Conservation (phyloP, 2,113 vertebrate species). For the Vidua chalybeata region DNA sequence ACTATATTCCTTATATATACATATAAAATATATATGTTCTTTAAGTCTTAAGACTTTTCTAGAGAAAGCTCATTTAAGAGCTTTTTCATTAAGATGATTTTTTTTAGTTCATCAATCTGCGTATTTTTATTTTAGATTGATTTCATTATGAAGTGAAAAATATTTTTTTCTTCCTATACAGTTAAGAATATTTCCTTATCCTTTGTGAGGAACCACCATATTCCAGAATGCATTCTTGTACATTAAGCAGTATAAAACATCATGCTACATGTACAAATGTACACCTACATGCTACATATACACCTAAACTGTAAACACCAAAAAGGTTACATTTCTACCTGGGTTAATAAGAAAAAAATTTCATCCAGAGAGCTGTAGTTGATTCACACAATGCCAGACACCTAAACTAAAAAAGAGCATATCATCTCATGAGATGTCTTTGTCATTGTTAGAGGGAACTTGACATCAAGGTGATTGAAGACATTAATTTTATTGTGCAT, state of each 20-base stretch:
- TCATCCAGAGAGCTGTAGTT: neutral
- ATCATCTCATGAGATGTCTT: neutral
- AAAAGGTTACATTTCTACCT: neutral
- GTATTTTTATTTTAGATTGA: neutral
- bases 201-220: neutral
- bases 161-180: neutral
- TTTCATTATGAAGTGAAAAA: neutral
- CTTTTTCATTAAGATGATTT: neutral
- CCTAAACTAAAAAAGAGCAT: neutral
- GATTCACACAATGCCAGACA: neutral
- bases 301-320: neutral
- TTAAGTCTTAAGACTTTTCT: neutral
- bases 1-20: neutral
- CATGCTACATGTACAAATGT: neutral
- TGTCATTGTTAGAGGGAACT: neutral
- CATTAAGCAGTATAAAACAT: neutral
- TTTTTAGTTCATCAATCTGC: neutral
- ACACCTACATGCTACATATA: neutral
- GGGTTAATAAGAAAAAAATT: neutral
- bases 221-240: neutral
- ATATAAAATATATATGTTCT: neutral
- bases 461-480: neutral
- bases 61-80: neutral
- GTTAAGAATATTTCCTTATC: neutral
- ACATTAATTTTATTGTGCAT: neutral